Base-by-base conservation (phyloP, 1,140 invertebrate genomes). In the Drosophila triauraria region DNA sequence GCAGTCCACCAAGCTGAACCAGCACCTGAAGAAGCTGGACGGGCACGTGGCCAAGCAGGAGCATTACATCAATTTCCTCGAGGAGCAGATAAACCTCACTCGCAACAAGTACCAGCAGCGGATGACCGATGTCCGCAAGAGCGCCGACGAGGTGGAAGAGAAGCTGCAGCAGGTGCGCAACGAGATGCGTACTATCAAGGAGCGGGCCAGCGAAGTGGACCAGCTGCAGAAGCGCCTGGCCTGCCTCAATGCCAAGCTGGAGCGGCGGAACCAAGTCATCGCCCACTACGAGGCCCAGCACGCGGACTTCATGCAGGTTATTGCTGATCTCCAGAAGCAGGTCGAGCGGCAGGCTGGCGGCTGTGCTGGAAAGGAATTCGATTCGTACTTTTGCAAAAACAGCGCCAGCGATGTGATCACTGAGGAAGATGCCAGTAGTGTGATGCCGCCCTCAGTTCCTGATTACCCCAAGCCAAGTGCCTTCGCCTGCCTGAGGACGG, bases 21-120 rank as follows among this genome's bases (percentile, higher is more conserved):
- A 77, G 2, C 57, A 38, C 1, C 2, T 78, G 4, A 35, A 54
- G 38, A 77, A 56, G 13, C 15, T 78, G 42, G 54, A 54, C 38
- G 46, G 17, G 15, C 65, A 58, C 17, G 68, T 47, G 25, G 6
- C 35, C n/a, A 63, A 86, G 40, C 75, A 90, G 56, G 58, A 78
- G 5, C 23, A 27, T 6, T 88, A 88, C 20, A 84, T 88, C 2
- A 46, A 48, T 17, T 75, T 64, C 35, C 48, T 88, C 20, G 84
- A 88, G 69, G 62, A 90, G 6, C 72, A 88, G 27, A 84, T 88
- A n/a, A 54, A 72, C n/a, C 17, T 23, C 3, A 65, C 78, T 0
- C 78, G 81, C 0, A 15, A 10, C 1, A 87, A 84, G 56, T 88
- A 90, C 38, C 42, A 78, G 4, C 7, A 65, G 12, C 67, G 82